Evolutionary conservation across 2,113 vertebrate species (phyloP), one percentile per base, ranked within the genome.

Genomic region (Hyla sarda): DNA sequence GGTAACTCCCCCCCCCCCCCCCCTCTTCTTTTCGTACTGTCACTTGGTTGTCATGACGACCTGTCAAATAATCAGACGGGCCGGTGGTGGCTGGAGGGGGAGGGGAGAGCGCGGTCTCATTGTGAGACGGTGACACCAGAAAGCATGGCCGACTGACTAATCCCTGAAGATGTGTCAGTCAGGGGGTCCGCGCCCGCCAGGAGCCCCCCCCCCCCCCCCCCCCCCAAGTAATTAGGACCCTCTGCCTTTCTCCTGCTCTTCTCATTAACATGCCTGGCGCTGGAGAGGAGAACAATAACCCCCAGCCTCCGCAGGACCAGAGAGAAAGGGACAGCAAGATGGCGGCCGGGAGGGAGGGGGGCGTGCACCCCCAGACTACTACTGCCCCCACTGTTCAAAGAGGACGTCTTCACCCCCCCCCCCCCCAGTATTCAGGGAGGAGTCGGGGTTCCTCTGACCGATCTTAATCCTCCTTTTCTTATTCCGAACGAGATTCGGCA

Each of bases 261-360:
- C 93, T 93, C 94, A 94, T 97, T 97, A 96, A 95, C 94, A 94
- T 94, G 93, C 93, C 84, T 14, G 80, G 91, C 90, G 90, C 93
- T 92, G 90, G 91, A 94, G 92, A 92, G 88, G 91, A 90, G 72
- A 91, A 94, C 88, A 95, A 94, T 93, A 93, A 93, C 89, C 87
- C 82, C 8, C 90, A 90, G 92, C 90, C 90, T 89, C 90, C 92
- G 89, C 91, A 90, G 91, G 91, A 91, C 94, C 25, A 25, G 16
- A n/a, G 48, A 73, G 45, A 72, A 60, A 58, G 37, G 41, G 32
- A 48, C 82, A 86, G 76, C 9, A 48, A 45, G 28, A 87, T 62
- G 92, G 93, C 92, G 88, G 91, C 91, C 83, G 90, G 89, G 89
- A 23, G 88, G 90, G 92, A 91, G 91, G 56, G 47, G 92, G 90